Conservation (phyloP, 2,797 vertebrate genomes). For the Xenentodon cancila region DNA sequence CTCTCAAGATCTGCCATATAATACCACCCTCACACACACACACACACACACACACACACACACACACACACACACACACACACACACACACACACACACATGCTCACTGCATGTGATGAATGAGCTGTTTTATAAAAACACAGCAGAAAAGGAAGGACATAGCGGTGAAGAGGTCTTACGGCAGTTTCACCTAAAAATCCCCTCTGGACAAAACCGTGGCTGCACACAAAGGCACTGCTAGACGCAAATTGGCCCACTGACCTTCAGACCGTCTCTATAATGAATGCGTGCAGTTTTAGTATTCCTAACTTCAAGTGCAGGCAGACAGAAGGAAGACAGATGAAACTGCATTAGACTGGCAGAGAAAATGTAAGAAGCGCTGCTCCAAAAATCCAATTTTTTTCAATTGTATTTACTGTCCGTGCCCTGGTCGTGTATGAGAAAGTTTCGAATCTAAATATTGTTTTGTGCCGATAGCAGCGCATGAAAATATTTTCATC, state of each 20-base stretch:
- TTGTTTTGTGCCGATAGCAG: not conserved
- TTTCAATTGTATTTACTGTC: not conserved
- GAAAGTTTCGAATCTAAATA: not conserved
- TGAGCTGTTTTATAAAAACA: slow-evolving; percentile 27
- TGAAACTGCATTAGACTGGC: not conserved
- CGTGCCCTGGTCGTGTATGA: not conserved
- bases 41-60: slow-evolving; percentile 38
- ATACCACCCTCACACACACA: slow-evolving; percentile 39
- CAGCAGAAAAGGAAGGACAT: slow-evolving; percentile 20
- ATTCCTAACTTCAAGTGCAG: slow-evolving; percentile 30
- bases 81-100: slow-evolving; percentile 42
- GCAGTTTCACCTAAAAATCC: slow-evolving; percentile 19
- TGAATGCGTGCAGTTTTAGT: slow-evolving; percentile 35
- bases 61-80: slow-evolving; percentile 44
- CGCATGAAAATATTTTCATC: not conserved
- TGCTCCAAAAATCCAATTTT: not conserved
- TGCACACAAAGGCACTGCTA: slow-evolving; percentile 42
- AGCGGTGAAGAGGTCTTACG: slow-evolving; percentile 25
- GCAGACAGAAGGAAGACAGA: slow-evolving; percentile 12
- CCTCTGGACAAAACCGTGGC: slow-evolving; percentile 14
- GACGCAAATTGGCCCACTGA: slow-evolving; percentile 64
- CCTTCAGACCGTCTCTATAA: slow-evolving; percentile 59
- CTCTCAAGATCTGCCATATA: slow-evolving; percentile 39
- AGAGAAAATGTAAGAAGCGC: not conserved
- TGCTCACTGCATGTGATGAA: slow-evolving; percentile 37